Evolutionary conservation across 53 echinoderm and acorn worm genomes (phyloP).

Genomic region (Temnopleurus reevesii): DNA sequence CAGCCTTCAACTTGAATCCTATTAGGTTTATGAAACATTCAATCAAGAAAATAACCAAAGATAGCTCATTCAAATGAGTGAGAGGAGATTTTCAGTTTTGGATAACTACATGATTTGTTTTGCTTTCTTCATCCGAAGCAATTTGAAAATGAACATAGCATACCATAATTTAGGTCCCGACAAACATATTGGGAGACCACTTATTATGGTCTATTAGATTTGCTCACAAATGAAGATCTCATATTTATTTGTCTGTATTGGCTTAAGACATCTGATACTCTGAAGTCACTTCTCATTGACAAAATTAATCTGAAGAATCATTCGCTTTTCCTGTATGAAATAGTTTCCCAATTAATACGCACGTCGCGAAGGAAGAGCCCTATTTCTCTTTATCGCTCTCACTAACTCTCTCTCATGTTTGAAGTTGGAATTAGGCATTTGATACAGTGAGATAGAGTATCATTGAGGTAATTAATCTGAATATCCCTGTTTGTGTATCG

Average conservation of each 20-base stretch:
- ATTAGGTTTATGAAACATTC: background rate
- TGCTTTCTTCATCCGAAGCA: background rate
- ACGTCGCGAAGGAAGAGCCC: slow-evolving; percentile 3
- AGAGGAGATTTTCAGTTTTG: background rate
- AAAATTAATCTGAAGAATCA: slow-evolving; percentile 17
- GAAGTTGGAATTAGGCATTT: slow-evolving; percentile 40
- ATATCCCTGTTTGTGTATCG: slow-evolving; percentile 32
- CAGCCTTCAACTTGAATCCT: background rate
- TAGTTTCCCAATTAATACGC: slow-evolving; percentile 28
- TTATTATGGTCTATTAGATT: background rate
- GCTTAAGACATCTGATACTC: background rate
- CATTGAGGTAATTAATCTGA: slow-evolving; percentile 56
- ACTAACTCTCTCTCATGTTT: too few species aligned
- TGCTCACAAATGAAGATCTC: background rate
- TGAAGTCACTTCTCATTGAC: slow-evolving; percentile 29
- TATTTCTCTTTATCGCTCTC: too few species aligned
- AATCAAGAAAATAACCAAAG: background rate
- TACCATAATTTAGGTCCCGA: background rate
- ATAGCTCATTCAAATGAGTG: background rate
- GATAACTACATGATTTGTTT: background rate
- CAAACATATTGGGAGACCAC: background rate
- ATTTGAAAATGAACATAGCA: background rate
- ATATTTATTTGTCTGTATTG: slow-evolving; percentile 3
- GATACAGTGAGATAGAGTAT: slow-evolving; percentile 45
- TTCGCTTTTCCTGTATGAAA: slow-evolving; percentile 42